These are phyloP conservation scores for Lypha dubia DNA, from an alignment of 2,888 invertebrate genomes.

Conservation along the genomic window DNA sequence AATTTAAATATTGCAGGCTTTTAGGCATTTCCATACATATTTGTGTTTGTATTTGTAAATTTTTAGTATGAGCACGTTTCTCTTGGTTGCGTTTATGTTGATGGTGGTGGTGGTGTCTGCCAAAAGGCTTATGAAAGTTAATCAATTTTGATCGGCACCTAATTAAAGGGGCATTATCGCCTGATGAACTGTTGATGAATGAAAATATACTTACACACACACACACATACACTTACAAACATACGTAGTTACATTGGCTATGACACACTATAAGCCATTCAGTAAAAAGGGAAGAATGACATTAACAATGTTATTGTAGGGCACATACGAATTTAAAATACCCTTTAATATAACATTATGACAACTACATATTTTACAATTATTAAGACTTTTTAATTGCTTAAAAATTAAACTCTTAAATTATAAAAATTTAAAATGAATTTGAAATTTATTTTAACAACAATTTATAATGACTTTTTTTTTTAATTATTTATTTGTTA, in stretches of 20 bases:
- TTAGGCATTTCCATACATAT: neutral
- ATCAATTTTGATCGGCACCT: constrained; percentile 72
- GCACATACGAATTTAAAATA: neutral
- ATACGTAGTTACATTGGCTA: neutral
- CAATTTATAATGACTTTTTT: too few relatives aligned
- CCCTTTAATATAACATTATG: neutral
- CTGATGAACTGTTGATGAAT: constrained; percentile 72
- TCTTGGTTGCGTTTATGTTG: neutral
- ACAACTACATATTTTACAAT: too few relatives aligned
- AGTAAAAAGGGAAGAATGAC: neutral
- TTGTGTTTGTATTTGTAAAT: neutral
- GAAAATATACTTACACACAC: constrained; percentile 40
- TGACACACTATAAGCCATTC: neutral
- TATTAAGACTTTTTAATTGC: too few relatives aligned
- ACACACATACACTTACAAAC: neutral
- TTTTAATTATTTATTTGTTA: too few relatives aligned
- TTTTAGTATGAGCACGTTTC: constrained; percentile 12
- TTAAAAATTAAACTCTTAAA: too few relatives aligned
- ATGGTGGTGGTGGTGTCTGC: constrained; percentile 41
- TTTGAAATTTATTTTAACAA: too few relatives aligned
- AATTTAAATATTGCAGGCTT: constrained; percentile 32
- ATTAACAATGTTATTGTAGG: neutral
- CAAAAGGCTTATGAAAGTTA: constrained; percentile 72
- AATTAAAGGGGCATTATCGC: constrained; percentile 71
- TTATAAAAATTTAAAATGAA: too few relatives aligned